phyloP scores from a whole-genome alignment of 1,140 invertebrate species.

The Halesus radiatus region DNA sequence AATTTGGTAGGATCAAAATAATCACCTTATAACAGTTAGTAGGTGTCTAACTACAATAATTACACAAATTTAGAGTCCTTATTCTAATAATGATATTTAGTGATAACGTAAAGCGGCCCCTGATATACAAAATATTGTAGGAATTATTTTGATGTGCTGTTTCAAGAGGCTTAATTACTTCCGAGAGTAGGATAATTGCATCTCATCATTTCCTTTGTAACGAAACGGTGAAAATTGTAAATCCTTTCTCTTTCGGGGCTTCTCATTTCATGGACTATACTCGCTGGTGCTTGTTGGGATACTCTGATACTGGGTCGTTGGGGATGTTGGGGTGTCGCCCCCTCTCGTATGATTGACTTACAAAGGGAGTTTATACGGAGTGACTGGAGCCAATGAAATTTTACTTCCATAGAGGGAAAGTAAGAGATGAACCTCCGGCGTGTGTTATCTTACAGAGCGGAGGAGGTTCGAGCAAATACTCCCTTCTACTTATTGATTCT shows the following conservation, averaged over 20 bases:
- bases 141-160: too few relatives aligned
- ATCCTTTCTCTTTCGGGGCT: neutral
- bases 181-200: neutral
- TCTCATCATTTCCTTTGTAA: neutral
- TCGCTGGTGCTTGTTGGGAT: neutral
- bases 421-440: neutral
- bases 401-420: slow-evolving; percentile 8
- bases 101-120: too few relatives aligned
- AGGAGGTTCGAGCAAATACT: slow-evolving; percentile 33
- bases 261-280: slow-evolving; percentile 9
- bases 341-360: slow-evolving; percentile 44
- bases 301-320: too few relatives aligned
- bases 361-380: slow-evolving; percentile 50
- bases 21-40: too few relatives aligned
- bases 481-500: slow-evolving; percentile 40
- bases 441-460: slow-evolving; percentile 21
- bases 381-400: slow-evolving; percentile 38
- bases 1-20: too few relatives aligned
- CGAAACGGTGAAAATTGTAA: neutral
- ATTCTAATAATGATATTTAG: too few relatives aligned
- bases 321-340: neutral
- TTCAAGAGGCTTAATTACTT: too few relatives aligned
- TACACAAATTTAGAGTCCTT: too few relatives aligned
- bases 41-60: too few relatives aligned
- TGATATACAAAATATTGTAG: too few relatives aligned